These are phyloP conservation scores for Protosalanx chinensis DNA, from an alignment of 2,797 vertebrate genomes.

Conservation along the genomic window DNA sequence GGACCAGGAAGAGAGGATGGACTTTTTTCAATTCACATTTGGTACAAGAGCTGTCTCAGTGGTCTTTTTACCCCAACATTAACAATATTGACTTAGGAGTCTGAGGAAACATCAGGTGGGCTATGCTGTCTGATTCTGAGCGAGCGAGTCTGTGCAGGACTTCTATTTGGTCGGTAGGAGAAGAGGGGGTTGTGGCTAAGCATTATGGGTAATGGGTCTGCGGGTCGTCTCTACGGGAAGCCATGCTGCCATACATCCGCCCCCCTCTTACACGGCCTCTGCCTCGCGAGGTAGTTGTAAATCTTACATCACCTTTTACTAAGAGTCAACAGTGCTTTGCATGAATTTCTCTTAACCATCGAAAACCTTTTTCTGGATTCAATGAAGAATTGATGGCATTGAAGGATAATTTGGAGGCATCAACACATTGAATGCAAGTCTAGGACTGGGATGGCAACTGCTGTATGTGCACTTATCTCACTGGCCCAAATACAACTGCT, in stretches of 20 bases:
- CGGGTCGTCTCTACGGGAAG: conserved; percentile 32
- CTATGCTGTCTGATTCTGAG: conserved; percentile 61
- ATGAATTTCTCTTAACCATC: background rate
- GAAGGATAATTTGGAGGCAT: background rate
- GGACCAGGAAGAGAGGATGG: conserved; percentile 36
- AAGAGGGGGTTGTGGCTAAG: conserved; percentile 57
- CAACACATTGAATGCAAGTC: background rate
- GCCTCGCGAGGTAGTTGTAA: conserved; percentile 30
- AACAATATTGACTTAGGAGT: conserved; percentile 73
- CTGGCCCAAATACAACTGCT: background rate
- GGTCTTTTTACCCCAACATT: conserved; percentile 54
- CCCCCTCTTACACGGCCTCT: conserved; percentile 9
- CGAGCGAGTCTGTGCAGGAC: conserved; percentile 52
- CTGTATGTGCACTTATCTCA: background rate
- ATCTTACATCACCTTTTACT: conserved; percentile 27
- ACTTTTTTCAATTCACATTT: conserved; percentile 25
- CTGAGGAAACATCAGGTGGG: conserved; percentile 72
- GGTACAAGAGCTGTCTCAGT: conserved; percentile 51
- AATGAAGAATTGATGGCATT: too few species aligned
- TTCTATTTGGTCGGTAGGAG: conserved; percentile 49
- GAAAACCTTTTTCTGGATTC: too few species aligned
- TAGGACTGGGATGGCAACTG: background rate
- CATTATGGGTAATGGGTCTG: conserved; percentile 26
- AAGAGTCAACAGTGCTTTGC: conserved; percentile 43
- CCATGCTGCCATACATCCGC: conserved; percentile 26